These are phyloP conservation scores for Acronicta leporina DNA, from an alignment of 2,888 invertebrate genomes.

Conservation along the genomic window DNA sequence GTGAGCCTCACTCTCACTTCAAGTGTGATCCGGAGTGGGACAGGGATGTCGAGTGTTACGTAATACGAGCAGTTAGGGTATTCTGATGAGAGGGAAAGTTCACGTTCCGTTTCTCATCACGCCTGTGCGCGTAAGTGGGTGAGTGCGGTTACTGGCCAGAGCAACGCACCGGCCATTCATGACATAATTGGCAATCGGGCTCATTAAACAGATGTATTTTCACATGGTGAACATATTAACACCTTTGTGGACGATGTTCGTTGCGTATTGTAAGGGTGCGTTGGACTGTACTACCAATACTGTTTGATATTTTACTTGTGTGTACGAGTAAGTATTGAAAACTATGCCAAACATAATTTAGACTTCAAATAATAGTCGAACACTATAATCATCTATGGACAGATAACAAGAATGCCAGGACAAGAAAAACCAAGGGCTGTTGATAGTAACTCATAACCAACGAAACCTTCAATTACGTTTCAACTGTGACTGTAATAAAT, in stretches of 20 bases:
- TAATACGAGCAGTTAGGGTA: constrained; percentile 77
- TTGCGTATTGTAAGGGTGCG: constrained; percentile 34
- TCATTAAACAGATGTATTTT: constrained; percentile 81
- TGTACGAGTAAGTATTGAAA: no score
- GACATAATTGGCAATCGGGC: constrained; percentile 84
- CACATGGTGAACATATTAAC: constrained; percentile 71
- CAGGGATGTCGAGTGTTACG: constrained; percentile 67
- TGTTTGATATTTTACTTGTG: no score
- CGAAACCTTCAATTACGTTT: constrained; percentile 67
- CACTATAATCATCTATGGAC: constrained; percentile 5
- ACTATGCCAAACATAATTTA: neutral
- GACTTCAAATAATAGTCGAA: constrained; percentile 3
- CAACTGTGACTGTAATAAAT: constrained; percentile 68
- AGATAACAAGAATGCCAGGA: constrained; percentile 26
- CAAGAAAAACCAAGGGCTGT: constrained; percentile 21
- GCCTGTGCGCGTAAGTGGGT: constrained; percentile 85
- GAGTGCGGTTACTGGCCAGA: constrained; percentile 84
- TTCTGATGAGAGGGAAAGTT: constrained; percentile 87
- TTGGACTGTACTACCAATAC: constrained; percentile 10
- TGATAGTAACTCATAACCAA: constrained; percentile 37
- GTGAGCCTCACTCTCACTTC: constrained; percentile 53
- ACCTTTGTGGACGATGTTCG: constrained; percentile 59
- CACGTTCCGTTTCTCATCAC: constrained; percentile 83
- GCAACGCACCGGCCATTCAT: constrained; percentile 86
- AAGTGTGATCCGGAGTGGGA: constrained; percentile 59